Evolutionary conservation across 1,140 invertebrate genomes (phyloP).

Genomic region (Pseudomyrmex pallidus): DNA sequence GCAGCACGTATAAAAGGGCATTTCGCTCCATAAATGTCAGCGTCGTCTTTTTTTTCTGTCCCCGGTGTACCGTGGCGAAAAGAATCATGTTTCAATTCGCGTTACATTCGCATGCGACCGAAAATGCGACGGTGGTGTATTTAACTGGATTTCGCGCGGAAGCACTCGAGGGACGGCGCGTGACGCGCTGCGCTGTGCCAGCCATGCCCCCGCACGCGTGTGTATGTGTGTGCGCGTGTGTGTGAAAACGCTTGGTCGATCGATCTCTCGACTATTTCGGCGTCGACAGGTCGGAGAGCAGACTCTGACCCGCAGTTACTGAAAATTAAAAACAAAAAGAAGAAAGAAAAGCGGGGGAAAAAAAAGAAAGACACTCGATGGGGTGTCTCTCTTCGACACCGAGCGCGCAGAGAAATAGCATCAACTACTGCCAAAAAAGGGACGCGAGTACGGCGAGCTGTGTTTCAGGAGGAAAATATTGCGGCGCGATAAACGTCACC

Average conservation of each 20-base stretch:
- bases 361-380: not conserved
- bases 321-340: conserved; percentile 53
- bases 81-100: conserved; percentile 82
- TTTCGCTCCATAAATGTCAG: conserved; percentile 35
- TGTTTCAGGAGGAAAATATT: conserved; percentile 57
- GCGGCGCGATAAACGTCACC: conserved; percentile 58
- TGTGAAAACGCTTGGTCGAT: conserved; percentile 78
- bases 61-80: conserved; percentile 17
- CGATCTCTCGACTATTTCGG: conserved; percentile 79
- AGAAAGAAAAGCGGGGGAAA: not conserved
- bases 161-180: conserved; percentile 78
- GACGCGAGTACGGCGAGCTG: conserved; percentile 23
- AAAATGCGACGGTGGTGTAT: conserved; percentile 77
- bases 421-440: conserved; percentile 50
- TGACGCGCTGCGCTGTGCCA: conserved; percentile 16
- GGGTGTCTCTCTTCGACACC: not conserved
- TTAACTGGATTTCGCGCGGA: conserved; percentile 82
- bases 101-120: conserved; percentile 70
- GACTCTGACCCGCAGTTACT: conserved; percentile 60
- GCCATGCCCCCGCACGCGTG: not conserved
- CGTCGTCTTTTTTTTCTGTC: conserved; percentile 25
- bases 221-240: no score
- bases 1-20: not conserved
- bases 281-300: conserved; percentile 68
- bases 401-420: conserved; percentile 46